phyloP scores from a whole-genome alignment of 2,113 vertebrate genomes.

The Nerophis lumbriciformis region DNA sequence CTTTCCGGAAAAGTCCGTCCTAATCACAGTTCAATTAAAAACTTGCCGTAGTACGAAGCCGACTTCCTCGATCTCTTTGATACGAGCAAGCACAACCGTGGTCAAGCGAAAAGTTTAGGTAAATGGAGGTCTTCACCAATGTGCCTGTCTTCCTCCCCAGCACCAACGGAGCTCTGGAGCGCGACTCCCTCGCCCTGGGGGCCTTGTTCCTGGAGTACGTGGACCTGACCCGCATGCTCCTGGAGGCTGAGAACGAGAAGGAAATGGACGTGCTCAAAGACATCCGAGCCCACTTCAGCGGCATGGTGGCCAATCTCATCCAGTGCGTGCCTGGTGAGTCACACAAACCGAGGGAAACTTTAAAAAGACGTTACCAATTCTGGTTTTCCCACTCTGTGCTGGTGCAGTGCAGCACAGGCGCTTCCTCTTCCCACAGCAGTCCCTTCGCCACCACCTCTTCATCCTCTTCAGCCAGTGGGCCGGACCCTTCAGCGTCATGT shows the following conservation, averaged over 20 bases:
- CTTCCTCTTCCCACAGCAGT: slow-evolving; percentile 97
- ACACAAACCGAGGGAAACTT: too few relatives aligned
- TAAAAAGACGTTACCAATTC: too few relatives aligned
- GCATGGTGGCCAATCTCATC: slow-evolving; percentile 96
- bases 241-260: slow-evolving; percentile 94
- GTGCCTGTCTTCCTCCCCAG: slow-evolving; percentile 56
- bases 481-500: slow-evolving; percentile 98
- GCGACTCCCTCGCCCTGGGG: slow-evolving; percentile 89
- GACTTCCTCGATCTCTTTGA: too few relatives aligned
- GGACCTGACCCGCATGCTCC: slow-evolving; percentile 94
- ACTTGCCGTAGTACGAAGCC: too few relatives aligned
- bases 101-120: too few relatives aligned
- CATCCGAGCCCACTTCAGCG: slow-evolving; percentile 96
- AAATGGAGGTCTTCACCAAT: not conserved
- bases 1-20: too few relatives aligned
- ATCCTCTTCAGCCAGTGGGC: slow-evolving; percentile 99
- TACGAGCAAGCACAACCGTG: too few relatives aligned
- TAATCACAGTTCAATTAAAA: too few relatives aligned
- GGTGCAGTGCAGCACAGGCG: slow-evolving; percentile 89
- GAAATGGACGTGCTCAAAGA: slow-evolving; percentile 96
- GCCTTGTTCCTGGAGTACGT: slow-evolving; percentile 96
- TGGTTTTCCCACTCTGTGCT: not conserved
- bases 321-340: slow-evolving; percentile 86
- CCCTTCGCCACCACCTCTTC: slow-evolving; percentile 94
- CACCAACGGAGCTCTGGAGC: slow-evolving; percentile 92